Base-by-base conservation (phyloP, 2,113 vertebrate genomes). In the Perccottus glenii region DNA sequence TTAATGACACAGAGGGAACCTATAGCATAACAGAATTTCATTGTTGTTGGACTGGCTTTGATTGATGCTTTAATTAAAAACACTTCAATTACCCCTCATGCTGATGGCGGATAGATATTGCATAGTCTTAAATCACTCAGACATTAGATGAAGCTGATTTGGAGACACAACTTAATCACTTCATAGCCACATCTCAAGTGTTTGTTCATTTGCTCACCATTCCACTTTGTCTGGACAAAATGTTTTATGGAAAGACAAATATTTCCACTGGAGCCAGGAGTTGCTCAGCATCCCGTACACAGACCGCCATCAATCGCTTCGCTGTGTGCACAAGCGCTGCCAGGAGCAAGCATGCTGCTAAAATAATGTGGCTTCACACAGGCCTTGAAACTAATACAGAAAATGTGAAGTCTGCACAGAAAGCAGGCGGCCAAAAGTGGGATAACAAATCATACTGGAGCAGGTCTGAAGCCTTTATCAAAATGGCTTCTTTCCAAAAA, bases 41-140 rank as follows among this genome's bases (percentile, higher is more conserved):
- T 49, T 67, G 60, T 76, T 59, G 14, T 58, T 60, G 68, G 10
- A 56, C 69, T 80, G 69, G 48, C 6, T 75, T 64, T 78, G 78
- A 82, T 67, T 80, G 60, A 80, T 74, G 49, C 53, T 82, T 85
- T 75, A 79, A 82, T 75, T 81, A 64, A 77, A 85, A 73, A 72
- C 38, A 42, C 67, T 87, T 78, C 60, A 75, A 75, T 81, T 77
- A 77, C 64, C 35, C 50, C 15, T 27, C 52, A 5, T 33, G 49
- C 32, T 73, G 83, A 82, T 70, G 67, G 60, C 58, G 43, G 67
- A 44, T 48, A 58, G 44, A 79, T 74, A 65, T 58, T 57, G 52
- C 42, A 56, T 45, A n/a, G 57, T 53, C 44, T n/a, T 84, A 78
- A 86, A 88, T 87, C 74, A 75, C 42, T 19, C 16, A 67, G 44